Conservation (phyloP, 2,888 invertebrate genomes). For the Pediacus dermestoides region DNA sequence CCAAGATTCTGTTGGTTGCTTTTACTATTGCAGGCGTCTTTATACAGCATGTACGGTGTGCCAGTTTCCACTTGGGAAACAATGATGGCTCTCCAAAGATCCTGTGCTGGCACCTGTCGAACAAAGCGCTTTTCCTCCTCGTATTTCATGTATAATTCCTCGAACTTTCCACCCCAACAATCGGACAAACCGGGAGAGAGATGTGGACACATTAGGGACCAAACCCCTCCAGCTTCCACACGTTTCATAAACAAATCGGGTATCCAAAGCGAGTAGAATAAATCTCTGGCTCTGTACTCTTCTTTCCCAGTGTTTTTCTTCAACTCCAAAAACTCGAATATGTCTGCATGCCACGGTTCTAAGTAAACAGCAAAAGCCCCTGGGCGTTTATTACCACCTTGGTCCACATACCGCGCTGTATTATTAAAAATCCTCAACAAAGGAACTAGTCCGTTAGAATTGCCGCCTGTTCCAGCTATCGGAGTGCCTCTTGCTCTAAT, state of each 20-base stretch:
- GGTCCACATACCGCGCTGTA: constrained; percentile 94
- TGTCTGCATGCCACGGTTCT: constrained; percentile 98
- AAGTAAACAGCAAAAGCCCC: constrained; percentile 97
- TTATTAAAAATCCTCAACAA: constrained; percentile 95
- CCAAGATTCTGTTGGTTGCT: constrained; percentile 98
- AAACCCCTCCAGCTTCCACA: constrained; percentile 76
- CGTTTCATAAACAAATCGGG: constrained; percentile 98
- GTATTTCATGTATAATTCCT: constrained; percentile 79
- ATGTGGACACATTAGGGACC: constrained; percentile 98
- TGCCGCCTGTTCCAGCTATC: constrained; percentile 92
- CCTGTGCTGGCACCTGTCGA: constrained; percentile 70
- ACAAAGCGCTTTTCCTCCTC: constrained; percentile 72
- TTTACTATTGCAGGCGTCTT: constrained; percentile 94
- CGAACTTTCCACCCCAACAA: constrained; percentile 94
- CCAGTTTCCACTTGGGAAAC: constrained; percentile 97
- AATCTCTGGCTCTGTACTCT: constrained; percentile 87
- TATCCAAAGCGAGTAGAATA: constrained; percentile 97
- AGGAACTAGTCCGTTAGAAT: constrained; percentile 93
- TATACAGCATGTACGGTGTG: constrained; percentile 95
- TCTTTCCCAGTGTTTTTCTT: constrained; percentile 91
- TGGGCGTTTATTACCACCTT: constrained; percentile 96
- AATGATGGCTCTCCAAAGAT: constrained; percentile 90
- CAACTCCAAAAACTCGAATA: constrained; percentile 91
- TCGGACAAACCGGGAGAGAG: constrained; percentile 87
- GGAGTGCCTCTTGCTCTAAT: constrained; percentile 88